phyloP scores from a whole-genome alignment of 2,888 invertebrate genomes.

The Ochlodes sylvanus region DNA sequence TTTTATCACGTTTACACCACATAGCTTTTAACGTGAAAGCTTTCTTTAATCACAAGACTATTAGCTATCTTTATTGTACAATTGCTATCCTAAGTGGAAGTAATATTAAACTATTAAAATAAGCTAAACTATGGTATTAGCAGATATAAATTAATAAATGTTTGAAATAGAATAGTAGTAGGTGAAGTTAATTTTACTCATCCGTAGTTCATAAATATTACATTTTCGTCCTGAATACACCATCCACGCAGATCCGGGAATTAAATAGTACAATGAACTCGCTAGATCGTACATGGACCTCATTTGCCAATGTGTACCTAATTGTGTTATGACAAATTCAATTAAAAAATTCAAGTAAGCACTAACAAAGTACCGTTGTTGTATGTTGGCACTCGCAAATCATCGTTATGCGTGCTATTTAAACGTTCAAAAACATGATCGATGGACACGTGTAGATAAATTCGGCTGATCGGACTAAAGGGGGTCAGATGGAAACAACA shows the following conservation, averaged over 20 bases:
- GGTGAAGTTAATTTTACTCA: neutral
- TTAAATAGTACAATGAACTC: constrained; percentile 52
- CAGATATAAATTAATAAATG: too few relatives aligned
- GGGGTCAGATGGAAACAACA: constrained; percentile 24
- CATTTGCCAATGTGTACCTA: constrained; percentile 36
- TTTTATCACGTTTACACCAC: neutral
- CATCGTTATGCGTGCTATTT: constrained; percentile 55
- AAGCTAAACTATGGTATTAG: neutral
- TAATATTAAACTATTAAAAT: too few relatives aligned
- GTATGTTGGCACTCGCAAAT: constrained; percentile 48
- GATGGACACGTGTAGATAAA: constrained; percentile 42
- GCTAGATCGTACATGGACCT: constrained; percentile 31
- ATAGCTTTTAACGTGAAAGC: neutral
- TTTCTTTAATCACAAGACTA: neutral
- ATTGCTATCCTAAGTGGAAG: neutral
- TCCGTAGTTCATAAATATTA: constrained; percentile 42
- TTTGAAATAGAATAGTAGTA: neutral
- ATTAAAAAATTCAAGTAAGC: constrained; percentile 25
- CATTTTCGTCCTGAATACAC: constrained; percentile 46
- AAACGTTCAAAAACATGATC: constrained; percentile 43
- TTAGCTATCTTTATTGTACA: neutral
- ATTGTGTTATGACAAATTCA: constrained; percentile 34
- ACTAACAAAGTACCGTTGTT: constrained; percentile 60
- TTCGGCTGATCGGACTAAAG: constrained; percentile 42
- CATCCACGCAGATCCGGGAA: constrained; percentile 50